Base-by-base conservation (phyloP, 2,113 vertebrate species). In the Brachypodius melanocephalos region DNA sequence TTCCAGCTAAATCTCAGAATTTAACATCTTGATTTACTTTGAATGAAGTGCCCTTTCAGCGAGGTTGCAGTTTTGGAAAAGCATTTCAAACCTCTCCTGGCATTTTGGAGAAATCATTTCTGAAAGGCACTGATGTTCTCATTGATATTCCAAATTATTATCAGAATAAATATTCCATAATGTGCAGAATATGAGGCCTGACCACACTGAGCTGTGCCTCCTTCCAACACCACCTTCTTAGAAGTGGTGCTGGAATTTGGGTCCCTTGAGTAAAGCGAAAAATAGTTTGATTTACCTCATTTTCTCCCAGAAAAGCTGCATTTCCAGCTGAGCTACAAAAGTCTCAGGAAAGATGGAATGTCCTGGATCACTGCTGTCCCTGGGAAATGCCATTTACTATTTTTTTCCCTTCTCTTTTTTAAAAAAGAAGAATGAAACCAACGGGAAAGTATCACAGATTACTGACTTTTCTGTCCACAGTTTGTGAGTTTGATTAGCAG, bases 341-440 rank as follows among this genome's bases (percentile, higher is more conserved):
- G 42, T 43, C 36, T 58, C 43, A 7, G 3, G 21, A 71, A 42
- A n/a, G 28, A 3, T 1, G 14, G 49, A 84, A 22, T 12, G 3
- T 6, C 40, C 15, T 1, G 3, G n/a, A 26, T 46, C 1, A 0
- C 21, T 3, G 6, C 15, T 4, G 1, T 62, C n/a, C 36, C 36
- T 45, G 34, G 68, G 32, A 87, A 81, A 66, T 14, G 12, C 26
- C 59, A 42, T 42, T 34, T 73, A 28, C 59, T 61, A 3, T 69
- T 17, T 17, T 8, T 12, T 58, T 32, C 10, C 3, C 7, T 29
- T 11, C 6, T 10, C 6, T 2, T 10, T 25, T 51, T 9, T 16
- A n/a, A n/a, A n/a, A n/a, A 24, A 65, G 40, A 22, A 57, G 15
- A 46, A 6, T 10, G 46, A 42, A 73, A 78, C 14, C 19, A 61